Base-by-base conservation (phyloP, 1,140 invertebrate genomes). In the Zophobas morio region DNA sequence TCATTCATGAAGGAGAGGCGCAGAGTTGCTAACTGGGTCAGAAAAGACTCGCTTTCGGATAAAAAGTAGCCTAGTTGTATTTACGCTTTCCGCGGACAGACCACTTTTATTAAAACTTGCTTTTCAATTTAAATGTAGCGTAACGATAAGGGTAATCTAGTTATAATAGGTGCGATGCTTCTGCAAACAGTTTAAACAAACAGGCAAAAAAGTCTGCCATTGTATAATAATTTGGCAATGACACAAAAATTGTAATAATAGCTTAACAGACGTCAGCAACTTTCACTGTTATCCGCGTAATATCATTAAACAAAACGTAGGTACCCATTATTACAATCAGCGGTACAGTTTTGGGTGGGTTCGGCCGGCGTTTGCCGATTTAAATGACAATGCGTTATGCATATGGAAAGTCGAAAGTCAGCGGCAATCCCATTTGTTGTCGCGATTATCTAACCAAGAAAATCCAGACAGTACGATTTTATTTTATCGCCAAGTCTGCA, bases 161-260 rank as follows among this genome's bases (percentile, higher is more conserved):
- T 57, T 51, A 51, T 51, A 51, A 51, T 51, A 2, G 32, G 54
- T 36, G 32, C 20, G 32, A 57, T 57, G 33, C 54, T 36, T 57
- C 6, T 20, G 42, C 60, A 66, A 46, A 66, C 60, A 66, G 6
- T 51, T 51, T 4, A 20, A 20, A 20, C n/a, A 51, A 51, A 51
- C n/a, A 51, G 6, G 2, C 39, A 32, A n/a, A 66, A 66, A 63
- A 20, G 20, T 66, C 32, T 42, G 39, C 60, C 60, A 66, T 66
- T 66, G 60, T 66, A 66, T 66, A 66, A 66, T 72, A 72, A 72
- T 72, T 51, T 54, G 71, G 71, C 71, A 73, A 73, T 73, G 71
- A 73, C 71, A 73, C 71, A 73, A 56, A 73, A 56, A 46, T 46
- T 34, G 42, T 42, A 40, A 66, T 66, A 42, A 66, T 66, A 73